Evolutionary conservation across 2,797 vertebrate species (phyloP).

Genomic region (Pseudochromis fuscus): DNA sequence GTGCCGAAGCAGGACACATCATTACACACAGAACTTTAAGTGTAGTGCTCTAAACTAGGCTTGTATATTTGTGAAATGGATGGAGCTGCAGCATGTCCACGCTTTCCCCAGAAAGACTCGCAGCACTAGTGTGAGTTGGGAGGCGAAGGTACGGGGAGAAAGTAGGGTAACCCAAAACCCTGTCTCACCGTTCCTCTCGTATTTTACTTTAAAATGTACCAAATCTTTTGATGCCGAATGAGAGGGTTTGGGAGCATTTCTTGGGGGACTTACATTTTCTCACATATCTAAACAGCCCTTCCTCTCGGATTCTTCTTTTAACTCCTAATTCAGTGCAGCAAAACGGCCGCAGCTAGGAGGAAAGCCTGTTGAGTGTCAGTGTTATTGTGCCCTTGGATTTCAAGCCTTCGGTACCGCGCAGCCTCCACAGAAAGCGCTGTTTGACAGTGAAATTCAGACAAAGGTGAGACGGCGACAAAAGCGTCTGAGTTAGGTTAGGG

Average conservation of each 20-base stretch:
- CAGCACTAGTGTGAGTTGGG: slow-evolving; percentile 43
- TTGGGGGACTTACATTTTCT: slow-evolving; percentile 67
- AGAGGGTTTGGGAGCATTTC: slow-evolving; percentile 44
- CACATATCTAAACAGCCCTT: slow-evolving; percentile 55
- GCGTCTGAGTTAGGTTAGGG: slow-evolving; percentile 56
- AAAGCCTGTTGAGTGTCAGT: slow-evolving; percentile 66
- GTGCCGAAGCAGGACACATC: slow-evolving; percentile 73
- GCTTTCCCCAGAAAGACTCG: slow-evolving; percentile 57
- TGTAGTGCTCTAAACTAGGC: slow-evolving; percentile 70
- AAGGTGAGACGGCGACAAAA: slow-evolving; percentile 75
- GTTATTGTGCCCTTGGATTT: slow-evolving; percentile 68
- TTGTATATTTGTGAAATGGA: slow-evolving; percentile 75
- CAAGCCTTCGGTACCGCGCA: slow-evolving; percentile 51
- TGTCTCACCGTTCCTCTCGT: slow-evolving; percentile 37
- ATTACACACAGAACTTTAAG: slow-evolving; percentile 70
- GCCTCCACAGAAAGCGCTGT: slow-evolving; percentile 52
- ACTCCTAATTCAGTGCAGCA: slow-evolving; percentile 55
- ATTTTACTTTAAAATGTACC: slow-evolving; percentile 62
- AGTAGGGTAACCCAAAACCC: slow-evolving; percentile 25
- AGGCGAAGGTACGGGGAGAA: slow-evolving; percentile 21
- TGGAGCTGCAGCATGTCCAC: slow-evolving; percentile 52
- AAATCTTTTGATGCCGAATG: slow-evolving; percentile 54
- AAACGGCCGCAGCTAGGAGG: slow-evolving; percentile 49
- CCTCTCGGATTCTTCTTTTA: slow-evolving; percentile 44
- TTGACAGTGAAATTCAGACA: slow-evolving; percentile 73